Evolutionary conservation across 2,113 vertebrate genomes (phyloP).

Genomic region (Lota lota): DNA sequence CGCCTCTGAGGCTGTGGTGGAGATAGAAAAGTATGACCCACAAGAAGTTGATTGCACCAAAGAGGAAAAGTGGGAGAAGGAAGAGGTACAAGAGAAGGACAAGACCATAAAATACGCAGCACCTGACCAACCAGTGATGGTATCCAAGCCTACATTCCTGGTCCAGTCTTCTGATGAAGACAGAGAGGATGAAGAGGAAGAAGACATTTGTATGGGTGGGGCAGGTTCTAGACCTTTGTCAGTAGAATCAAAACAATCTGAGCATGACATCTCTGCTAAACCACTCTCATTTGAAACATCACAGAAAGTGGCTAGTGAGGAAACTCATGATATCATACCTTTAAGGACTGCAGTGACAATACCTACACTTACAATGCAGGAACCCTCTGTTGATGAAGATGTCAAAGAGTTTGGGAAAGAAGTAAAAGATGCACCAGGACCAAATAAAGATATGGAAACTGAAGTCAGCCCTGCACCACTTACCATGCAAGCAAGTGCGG

Average conservation of each 20-base stretch:
- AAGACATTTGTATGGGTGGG: conserved; percentile 60
- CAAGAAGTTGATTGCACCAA: conserved; percentile 45
- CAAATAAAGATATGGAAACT: conserved; percentile 26
- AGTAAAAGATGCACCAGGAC: conserved; percentile 27
- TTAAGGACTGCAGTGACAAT: conserved; percentile 38
- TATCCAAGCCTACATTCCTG: conserved; percentile 44
- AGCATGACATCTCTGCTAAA: conserved; percentile 49
- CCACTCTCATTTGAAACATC: conserved; percentile 16
- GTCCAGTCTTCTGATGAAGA: conserved; percentile 72
- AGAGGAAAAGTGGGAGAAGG: conserved; percentile 66
- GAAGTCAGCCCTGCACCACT: conserved; percentile 34
- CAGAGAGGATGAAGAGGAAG: conserved; percentile 66
- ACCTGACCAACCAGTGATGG: conserved; percentile 23
- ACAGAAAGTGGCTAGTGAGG: conserved; percentile 19
- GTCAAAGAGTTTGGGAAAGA: conserved; percentile 43
- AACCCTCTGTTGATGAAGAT: conserved; percentile 55
- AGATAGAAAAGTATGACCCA: conserved; percentile 39
- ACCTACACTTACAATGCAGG: conserved; percentile 59
- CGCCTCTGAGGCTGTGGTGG: conserved; percentile 17
- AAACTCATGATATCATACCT: conserved; percentile 31
- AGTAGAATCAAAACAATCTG: conserved; percentile 59
- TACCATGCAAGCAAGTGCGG: conserved; percentile 33
- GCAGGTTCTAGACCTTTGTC: conserved; percentile 61
- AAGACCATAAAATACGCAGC: conserved; percentile 39
- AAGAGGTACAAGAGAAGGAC: conserved; percentile 65